Base-by-base conservation (phyloP, 2,113 vertebrate genomes). In the Athene noctua region DNA sequence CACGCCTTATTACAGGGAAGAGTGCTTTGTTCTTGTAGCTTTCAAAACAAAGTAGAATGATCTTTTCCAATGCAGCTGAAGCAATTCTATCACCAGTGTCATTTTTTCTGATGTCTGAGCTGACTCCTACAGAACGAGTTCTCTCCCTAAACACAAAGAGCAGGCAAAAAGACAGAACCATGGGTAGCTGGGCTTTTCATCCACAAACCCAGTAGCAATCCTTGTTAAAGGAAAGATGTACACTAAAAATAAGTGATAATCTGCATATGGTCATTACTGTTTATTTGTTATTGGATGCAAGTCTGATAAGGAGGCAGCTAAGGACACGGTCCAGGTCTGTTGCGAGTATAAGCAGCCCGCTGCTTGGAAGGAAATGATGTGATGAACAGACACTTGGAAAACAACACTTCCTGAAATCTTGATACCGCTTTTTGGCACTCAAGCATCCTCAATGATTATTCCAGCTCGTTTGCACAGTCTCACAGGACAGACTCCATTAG, bases 11-110 rank as follows among this genome's bases (percentile, higher is more conserved):
- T 93, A 93, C 30, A 96, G 92, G 59, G 85, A 96, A 82, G 54
- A 29, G 5, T 2, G 9, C 93, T 94, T 96, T 97, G 74, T 95
- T 94, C 96, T 73, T 72, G 42, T 58, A 90, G 71, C 85, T 95
- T 96, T 95, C 92, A 86, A 95, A 94, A 96, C 87, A 94, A 92
- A 85, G 74, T 58, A 93, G 38, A 93, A 66, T 59, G 79, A 95
- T 88, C 88, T 95, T 93, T 95, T 93, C 83, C 89, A 91, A 23
- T 44, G 83, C 75, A 84, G 83, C 72, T 94, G 91, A 96, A 94
- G 86, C 86, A 94, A 92, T 92, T 86, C 86, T 51, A 91, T 95
- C 89, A 86, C 42, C 40, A 22, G 42, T 66, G 72, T 94, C 16
- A 91, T 82, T 96, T 96, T 95, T 94, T 88, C 78, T 87, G 65